A percentile compares a stretch with the other conserved stretches of the same genome.
phyloP scores from a whole-genome alignment of 2,797 vertebrate genomes.

The Leuciscus waleckii region DNA sequence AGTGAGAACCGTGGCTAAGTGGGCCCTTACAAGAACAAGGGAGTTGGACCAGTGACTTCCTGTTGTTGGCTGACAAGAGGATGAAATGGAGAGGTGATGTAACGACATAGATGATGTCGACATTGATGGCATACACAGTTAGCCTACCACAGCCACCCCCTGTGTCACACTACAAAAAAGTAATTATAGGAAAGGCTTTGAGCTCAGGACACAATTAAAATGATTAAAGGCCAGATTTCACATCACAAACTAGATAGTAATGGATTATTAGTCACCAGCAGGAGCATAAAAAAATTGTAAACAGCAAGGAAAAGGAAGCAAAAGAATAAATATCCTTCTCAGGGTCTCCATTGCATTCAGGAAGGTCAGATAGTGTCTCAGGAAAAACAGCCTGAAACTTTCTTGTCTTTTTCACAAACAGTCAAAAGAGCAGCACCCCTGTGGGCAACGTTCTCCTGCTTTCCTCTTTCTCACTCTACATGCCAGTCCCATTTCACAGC shows the following conservation, averaged over 20 bases:
- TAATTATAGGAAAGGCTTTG: conserved; percentile 68
- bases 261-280: conserved; percentile 30
- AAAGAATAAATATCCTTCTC: background rate
- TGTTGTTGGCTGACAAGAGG: background rate
- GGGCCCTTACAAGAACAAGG: background rate
- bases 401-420: conserved; percentile 69
- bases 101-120: background rate
- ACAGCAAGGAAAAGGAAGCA: background rate
- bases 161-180: conserved; percentile 47
- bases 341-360: conserved; percentile 49
- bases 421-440: conserved; percentile 68
- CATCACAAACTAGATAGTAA: conserved; percentile 39
- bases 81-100: background rate
- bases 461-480: conserved; percentile 59
- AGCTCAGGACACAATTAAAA: conserved; percentile 64
- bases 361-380: conserved; percentile 72
- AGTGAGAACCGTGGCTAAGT: background rate
- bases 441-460: conserved; percentile 65
- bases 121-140: background rate
- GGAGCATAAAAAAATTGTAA: background rate
- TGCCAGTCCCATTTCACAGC: conserved; percentile 76
- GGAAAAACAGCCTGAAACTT: conserved; percentile 49
- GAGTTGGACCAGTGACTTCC: background rate
- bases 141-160: conserved; percentile 15
- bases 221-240: conserved; percentile 68